Base-by-base conservation (phyloP, 2,113 vertebrate genomes). In the Caracal caracal region DNA sequence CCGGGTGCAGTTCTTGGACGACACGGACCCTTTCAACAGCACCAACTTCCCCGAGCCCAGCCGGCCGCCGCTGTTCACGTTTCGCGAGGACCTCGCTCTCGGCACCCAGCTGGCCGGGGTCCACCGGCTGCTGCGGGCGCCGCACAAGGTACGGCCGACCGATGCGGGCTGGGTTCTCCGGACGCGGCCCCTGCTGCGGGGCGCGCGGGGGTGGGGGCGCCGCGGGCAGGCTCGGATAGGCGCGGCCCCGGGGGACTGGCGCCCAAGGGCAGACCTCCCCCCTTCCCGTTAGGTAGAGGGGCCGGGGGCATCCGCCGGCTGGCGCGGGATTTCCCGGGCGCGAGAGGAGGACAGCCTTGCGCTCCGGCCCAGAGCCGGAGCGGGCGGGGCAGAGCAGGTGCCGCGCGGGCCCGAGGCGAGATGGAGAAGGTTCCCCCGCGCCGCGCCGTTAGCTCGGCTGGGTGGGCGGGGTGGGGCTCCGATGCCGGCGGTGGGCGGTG, bases 11-110 rank as follows among this genome's bases (percentile, higher is more conserved):
- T 99, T 99, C 98, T 98, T 99, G 99, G 99, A 99, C 99, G 99
- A 99, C 98, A 99, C 99, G 81, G 99, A 99, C 99, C 99, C 99
- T 92, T 99, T 99, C 98, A 99, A 99, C 98, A 99, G 99, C 99
- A 99, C 99, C 98, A 99, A 99, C 98, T 99, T 99, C 97, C 99
- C 99, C 8, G 99, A 99, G 98, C 99, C 99, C 97, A 99, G 99
- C 97, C 99, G 99, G 96, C 99, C 99, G 43, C 99, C 99, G 86
- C 98, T 99, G n/a, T 99, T 99, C 99, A 99, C 99, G 51, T 99
- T 99, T 98, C 99, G 99, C 96, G 99, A 99, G 98, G 99, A 99
- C 98, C 99, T 99, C 97, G 99, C 99, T 83, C 99, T 99, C 86
- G 99, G 99, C 95, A 99, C 99, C 96, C 99, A 99, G 98, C 99